Conservation (phyloP, 2,888 invertebrate genomes). For the Drosophila lacicola region DNA sequence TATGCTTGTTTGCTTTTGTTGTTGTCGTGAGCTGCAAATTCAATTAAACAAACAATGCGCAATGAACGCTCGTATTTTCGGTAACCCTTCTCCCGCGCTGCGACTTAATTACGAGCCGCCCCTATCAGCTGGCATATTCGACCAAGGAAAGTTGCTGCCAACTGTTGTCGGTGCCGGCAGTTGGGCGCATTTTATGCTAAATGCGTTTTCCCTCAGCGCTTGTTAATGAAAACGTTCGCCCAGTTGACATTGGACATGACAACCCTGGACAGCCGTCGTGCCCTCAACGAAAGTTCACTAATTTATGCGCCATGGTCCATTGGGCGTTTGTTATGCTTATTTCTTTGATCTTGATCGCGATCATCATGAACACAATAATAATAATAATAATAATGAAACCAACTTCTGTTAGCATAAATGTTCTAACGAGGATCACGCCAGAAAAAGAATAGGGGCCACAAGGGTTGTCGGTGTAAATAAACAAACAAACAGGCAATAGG, state of each 20-base stretch:
- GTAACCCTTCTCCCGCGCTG: slow-evolving; percentile 48
- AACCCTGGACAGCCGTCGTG: slow-evolving; percentile 17
- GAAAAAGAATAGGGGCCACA: not conserved
- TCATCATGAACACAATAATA: slow-evolving; percentile 7
- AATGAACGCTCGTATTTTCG: slow-evolving; percentile 37
- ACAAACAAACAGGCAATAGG: slow-evolving; percentile 22
- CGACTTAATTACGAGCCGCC: slow-evolving; percentile 62
- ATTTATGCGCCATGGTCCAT: slow-evolving; percentile 72
- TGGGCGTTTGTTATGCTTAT: slow-evolving; percentile 45
- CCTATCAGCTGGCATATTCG: slow-evolving; percentile 45
- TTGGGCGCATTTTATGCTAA: slow-evolving; percentile 15
- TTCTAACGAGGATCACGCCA: slow-evolving; percentile 12
- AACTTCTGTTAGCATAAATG: slow-evolving; percentile 57
- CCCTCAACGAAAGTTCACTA: slow-evolving; percentile 26
- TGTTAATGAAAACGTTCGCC: slow-evolving; percentile 64
- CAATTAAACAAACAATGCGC: slow-evolving; percentile 67
- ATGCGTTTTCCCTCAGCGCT: slow-evolving; percentile 17
- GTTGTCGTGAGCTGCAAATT: slow-evolving; percentile 62
- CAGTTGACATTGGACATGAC: slow-evolving; percentile 33
- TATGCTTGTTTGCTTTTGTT: slow-evolving; percentile 38
- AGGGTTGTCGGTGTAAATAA: slow-evolving; percentile 36
- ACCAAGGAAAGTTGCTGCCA: slow-evolving; percentile 36
- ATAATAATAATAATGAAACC: slow-evolving; percentile 21
- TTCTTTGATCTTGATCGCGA: slow-evolving; percentile 44
- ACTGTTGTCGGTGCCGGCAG: slow-evolving; percentile 15